Percentiles rank a stretch among this genome's conserved stretches.
Conservation (phyloP, 2,888 invertebrate genomes). For the Himalopsyche tibetana region DNA sequence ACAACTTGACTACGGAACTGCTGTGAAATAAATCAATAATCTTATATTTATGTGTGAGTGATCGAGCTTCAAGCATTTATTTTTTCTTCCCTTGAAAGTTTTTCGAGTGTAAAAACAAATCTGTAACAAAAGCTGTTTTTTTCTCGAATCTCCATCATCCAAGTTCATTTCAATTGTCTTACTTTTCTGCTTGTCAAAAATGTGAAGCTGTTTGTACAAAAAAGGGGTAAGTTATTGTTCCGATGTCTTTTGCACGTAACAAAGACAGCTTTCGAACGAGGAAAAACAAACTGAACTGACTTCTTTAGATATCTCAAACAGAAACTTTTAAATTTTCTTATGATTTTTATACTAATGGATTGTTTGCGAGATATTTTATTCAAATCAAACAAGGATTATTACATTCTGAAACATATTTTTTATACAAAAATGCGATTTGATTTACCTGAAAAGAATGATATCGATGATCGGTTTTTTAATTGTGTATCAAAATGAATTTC, state of each 20-base stretch:
- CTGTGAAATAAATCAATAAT: too few species aligned
- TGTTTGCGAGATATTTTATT: background rate
- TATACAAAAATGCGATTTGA: background rate
- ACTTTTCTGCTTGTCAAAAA: constrained; percentile 38
- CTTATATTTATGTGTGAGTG: too few species aligned
- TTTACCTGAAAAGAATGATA: background rate
- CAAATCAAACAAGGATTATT: background rate
- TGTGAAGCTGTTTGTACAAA: constrained; percentile 27
- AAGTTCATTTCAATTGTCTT: constrained; percentile 28
- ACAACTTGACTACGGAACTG: too few species aligned
- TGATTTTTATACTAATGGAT: background rate
- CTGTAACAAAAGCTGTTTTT: background rate
- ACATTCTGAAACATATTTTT: background rate
- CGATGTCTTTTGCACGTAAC: background rate
- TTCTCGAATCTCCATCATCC: constrained; percentile 18
- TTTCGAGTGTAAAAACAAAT: background rate
- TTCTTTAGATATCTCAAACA: constrained; percentile 7
- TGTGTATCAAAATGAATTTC: too few species aligned
- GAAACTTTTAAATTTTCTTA: background rate
- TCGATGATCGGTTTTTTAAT: too few species aligned
- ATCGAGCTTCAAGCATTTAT: too few species aligned
- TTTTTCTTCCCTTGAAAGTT: background rate
- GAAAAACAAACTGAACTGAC: background rate
- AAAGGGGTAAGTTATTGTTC: constrained; percentile 33
- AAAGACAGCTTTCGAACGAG: background rate